Evolutionary conservation across 2,888 invertebrate genomes (phyloP).

Genomic region (Acanthosepion pharaonis): DNA sequence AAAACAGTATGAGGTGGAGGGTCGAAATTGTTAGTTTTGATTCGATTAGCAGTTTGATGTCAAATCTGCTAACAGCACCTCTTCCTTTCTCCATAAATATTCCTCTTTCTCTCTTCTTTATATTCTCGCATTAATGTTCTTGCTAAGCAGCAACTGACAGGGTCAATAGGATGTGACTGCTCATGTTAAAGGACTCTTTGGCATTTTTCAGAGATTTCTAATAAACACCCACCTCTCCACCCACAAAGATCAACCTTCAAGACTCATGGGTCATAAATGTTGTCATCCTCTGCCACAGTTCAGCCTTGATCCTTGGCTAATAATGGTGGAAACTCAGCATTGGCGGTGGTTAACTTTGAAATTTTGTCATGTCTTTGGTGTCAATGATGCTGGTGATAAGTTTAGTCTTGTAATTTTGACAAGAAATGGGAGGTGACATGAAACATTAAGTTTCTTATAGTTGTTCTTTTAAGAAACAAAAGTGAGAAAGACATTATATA

Average conservation of each 20-base stretch:
- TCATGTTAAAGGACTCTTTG: neutral
- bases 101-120: neutral
- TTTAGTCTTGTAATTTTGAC: constrained; percentile 33
- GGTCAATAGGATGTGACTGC: neutral
- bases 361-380: neutral
- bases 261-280: too few relatives aligned
- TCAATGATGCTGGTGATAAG: neutral
- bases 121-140: neutral
- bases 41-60: constrained; percentile 33
- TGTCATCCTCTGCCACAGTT: neutral
- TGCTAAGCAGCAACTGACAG: neutral
- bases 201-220: constrained; percentile 16
- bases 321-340: neutral
- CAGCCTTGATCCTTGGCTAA: neutral
- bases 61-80: neutral
- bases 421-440: neutral
- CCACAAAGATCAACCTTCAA: neutral
- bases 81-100: neutral
- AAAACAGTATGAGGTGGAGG: neutral
- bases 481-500: too few relatives aligned
- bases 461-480: neutral
- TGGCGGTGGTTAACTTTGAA: neutral
- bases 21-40: neutral
- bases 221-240: neutral
- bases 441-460: neutral